Evolutionary conservation across 2,113 vertebrate species (phyloP), one percentile per base, ranked within the genome.

Genomic region (Callionymus lyra): DNA sequence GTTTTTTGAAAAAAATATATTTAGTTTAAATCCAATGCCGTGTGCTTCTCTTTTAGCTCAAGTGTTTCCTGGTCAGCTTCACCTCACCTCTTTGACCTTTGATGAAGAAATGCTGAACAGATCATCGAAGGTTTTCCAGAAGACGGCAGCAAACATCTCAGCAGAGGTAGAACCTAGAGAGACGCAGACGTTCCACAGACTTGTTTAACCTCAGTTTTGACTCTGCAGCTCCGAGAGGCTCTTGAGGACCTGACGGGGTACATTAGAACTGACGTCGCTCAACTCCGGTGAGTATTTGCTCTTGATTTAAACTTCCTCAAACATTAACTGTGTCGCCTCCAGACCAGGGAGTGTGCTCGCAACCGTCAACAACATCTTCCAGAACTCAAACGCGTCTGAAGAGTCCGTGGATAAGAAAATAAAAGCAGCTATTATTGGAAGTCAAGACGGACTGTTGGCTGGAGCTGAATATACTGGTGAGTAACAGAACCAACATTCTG

Each of bases 311-410:
- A 27, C 27, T 42, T 1, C 0, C 18, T 5, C 16, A 8, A 1
- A 38, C 6, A 4, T 27, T 35, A 9, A 11, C 44, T 10, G 2
- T 46, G 34, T 10, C 50, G 56, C 31, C 33, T 44, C 6, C 34
- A 87, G 85, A 37, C 2, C 12, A n/a, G 85, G 85, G 48, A 87
- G 84, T 56, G 65, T 87, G 6, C 9, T 39, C 16, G 82, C 84
- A 10, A 48, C 48, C 2, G 72, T 87, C 12, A 73, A 83, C 44
- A 87, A 81, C 18, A 38, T 83, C 21, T 87, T 74, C 58, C 1
- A 58, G 4, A 12, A 38, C 10, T 77, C 65, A 15, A 4, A 1
- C 0, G 10, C 3, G 31, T 81, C 56, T 12, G 33, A 73, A 35
- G 2, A 31, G 0, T 12, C 31, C 0, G 16, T 76, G 1, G 2